phyloP scores from a whole-genome alignment of 2,888 invertebrate genomes.

The Tipula unca region DNA sequence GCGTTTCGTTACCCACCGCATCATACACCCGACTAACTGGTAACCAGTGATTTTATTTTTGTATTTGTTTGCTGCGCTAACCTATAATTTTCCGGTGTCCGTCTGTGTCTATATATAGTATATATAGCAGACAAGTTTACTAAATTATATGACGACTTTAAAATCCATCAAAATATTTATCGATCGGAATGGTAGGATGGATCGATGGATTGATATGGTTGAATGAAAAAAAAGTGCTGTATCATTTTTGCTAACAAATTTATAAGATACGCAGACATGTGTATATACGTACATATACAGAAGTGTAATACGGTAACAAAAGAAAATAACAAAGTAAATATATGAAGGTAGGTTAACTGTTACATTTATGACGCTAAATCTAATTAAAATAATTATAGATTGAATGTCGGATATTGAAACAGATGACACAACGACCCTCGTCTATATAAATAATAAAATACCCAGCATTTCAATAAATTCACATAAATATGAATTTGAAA shows the following conservation, averaged over 20 bases:
- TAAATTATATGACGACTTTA: neutral
- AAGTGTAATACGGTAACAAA: slow-evolving; percentile 3
- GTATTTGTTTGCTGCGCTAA: neutral
- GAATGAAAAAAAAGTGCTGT: neutral
- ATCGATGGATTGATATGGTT: neutral
- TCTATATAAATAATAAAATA: neutral
- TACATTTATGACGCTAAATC: neutral
- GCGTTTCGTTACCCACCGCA: neutral
- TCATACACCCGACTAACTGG: neutral
- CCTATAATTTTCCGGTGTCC: neutral
- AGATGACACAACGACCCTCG: neutral
- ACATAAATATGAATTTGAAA: no score
- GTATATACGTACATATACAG: neutral
- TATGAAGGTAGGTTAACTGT: neutral
- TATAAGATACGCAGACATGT: neutral
- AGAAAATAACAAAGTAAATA: neutral
- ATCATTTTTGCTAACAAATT: neutral
- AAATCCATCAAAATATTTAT: slow-evolving; percentile 14
- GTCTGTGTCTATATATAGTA: neutral
- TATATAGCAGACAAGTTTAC: neutral
- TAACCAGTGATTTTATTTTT: neutral
- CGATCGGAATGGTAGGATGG: neutral
- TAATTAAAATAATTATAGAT: neutral
- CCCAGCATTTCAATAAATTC: no score
- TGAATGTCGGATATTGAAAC: neutral